Evolutionary conservation across 2,888 invertebrate species (phyloP).

Genomic region (Lymantria dispar): DNA sequence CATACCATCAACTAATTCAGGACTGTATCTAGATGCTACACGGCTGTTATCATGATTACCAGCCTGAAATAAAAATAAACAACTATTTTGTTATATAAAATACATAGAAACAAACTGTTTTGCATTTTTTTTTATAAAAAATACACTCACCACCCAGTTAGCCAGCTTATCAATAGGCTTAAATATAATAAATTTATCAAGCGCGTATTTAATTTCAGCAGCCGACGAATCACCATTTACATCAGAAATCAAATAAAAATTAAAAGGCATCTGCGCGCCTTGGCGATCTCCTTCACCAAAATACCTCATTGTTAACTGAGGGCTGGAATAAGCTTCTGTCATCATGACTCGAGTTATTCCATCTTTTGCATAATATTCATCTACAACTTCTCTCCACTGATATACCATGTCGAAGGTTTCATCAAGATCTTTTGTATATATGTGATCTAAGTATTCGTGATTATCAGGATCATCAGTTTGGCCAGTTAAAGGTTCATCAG

Average conservation of each 20-base stretch:
- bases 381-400: constrained; percentile 84
- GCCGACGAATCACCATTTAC: constrained; percentile 82
- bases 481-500: constrained; percentile 81
- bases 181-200: constrained; percentile 85
- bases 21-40: constrained; percentile 87
- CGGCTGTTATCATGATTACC: constrained; percentile 91
- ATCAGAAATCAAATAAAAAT: constrained; percentile 87
- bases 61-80: constrained; percentile 65
- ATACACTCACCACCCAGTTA: constrained; percentile 90
- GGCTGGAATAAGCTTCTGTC: constrained; percentile 87
- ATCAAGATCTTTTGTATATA: constrained; percentile 83
- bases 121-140: background rate
- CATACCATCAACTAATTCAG: constrained; percentile 88
- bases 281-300: constrained; percentile 81
- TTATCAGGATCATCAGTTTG: constrained; percentile 60
- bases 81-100: background rate
- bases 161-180: constrained; percentile 83
- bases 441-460: constrained; percentile 83
- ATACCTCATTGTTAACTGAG: constrained; percentile 84
- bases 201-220: constrained; percentile 80
- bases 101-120: background rate
- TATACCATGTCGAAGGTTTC: constrained; percentile 85
- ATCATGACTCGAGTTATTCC: constrained; percentile 85
- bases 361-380: constrained; percentile 76
- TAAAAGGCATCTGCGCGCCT: constrained; percentile 90